Evolutionary conservation across 2,797 vertebrate species (phyloP), one percentile per base, ranked within the genome.

Genomic region (Ctenopoma multispine): DNA sequence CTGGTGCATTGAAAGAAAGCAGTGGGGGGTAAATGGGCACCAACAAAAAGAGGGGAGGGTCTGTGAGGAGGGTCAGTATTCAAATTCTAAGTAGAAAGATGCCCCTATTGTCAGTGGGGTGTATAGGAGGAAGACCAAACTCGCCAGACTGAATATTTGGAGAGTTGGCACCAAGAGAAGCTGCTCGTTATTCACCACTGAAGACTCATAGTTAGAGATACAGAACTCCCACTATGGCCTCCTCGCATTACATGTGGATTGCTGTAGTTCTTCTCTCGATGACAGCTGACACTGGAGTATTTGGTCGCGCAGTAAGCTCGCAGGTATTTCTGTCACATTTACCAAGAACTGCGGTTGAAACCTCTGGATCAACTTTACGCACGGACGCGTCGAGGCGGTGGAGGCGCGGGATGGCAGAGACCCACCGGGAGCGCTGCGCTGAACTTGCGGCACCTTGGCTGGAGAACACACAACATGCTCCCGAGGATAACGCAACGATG

Each of bases 31-130:
- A 83, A 91, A 93, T 91, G 84, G 80, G 67, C 79, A 79, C 53
- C 75, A 82, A 93, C 91, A 93, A 91, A 93, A 90, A 89, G 75
- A 84, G 90, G 91, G 92, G 91, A 88, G 90, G 89, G 88, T 80
- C 80, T 63, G 61, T 12, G 74, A 80, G 68, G 82, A 83, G 79
- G 79, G 67, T 11, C 70, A 72, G 77, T 80, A 91, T 91, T 92
- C 84, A 90, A 90, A 93, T 93, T 93, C 77, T 85, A 90, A 92
- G 89, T 78, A 81, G 77, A 55, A 61, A 83, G 79, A 81, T 80
- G 83, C 72, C 20, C 21, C 87, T 80, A 86, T 92, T 93, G 90
- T 93, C 77, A 79, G 66, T 24, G 55, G 64, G 74, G 59, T 86
- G 88, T 92, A 92, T 80, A 92, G 77, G 29, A 18, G 59, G 69